Base-by-base conservation (phyloP, 1,140 invertebrate genomes). In the Gerris buenoi region DNA sequence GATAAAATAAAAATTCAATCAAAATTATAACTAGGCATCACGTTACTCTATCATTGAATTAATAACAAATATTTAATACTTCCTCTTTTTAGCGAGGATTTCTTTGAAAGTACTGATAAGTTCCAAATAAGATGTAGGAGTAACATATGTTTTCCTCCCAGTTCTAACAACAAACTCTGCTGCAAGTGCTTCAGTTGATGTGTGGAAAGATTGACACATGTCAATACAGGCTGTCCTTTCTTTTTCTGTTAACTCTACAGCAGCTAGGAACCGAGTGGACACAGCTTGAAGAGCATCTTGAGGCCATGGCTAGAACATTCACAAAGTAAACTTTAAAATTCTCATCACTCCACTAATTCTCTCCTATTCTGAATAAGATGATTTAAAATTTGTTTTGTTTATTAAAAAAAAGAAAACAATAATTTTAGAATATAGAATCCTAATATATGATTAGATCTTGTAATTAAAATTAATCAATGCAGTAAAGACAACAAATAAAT, bases 101-200 rank as follows among this genome's bases (percentile, higher is more conserved):
- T 83, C 81, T 74, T 95, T 95, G 72, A 96, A 97, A 1, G 91
- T 91, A 71, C 86, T 87, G 67, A 97, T 94, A 74, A 97, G 82
- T 75, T 96, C 93, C 58, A 97, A 78, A 76, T 96, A 98, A 0
- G 93, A 95, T 0, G 93, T 95, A 0, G 94, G 93, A 0, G 95
- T 97, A 0, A 97, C 91, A 76, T 97, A 97, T 72, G 90, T 94
- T 69, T 88, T 83, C 65, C 93, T 80, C 46, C 83, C 84, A 29
- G 89, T 74, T 67, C 90, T 81, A 1, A 80, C 71, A n/a, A 84
- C 81, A 77, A 89, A 93, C 72, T 88, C 85, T 0, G 81, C 75
- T 0, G 92, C 90, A 25, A 96, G 77, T 27, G 80, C 75, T 74
- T 92, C 84, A 0, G 91, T 91, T 63, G 90, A 89, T 1, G 86